A percentile compares a stretch with the other conserved stretches of the same genome.
phyloP scores from a whole-genome alignment of 2,113 vertebrate species.

The Cairina moschata region DNA sequence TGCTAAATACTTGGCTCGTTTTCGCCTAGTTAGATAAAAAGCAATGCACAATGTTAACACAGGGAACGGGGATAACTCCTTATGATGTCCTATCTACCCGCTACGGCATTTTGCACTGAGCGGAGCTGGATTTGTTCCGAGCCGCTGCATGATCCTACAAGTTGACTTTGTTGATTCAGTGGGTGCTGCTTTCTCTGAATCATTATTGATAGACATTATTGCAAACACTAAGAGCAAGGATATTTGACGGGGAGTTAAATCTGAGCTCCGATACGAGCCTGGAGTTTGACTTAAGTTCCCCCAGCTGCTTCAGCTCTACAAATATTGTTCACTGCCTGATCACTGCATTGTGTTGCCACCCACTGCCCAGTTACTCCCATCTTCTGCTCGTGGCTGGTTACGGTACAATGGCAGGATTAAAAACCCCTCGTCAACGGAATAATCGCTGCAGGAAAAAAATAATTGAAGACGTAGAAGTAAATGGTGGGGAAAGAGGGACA shows the following conservation, averaged over 20 bases:
- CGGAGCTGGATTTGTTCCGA: background rate
- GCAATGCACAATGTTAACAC: background rate
- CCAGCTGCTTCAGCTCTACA: background rate
- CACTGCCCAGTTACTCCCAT: background rate
- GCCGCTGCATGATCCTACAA: background rate
- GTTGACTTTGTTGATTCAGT: background rate
- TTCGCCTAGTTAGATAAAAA: background rate
- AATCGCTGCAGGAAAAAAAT: background rate
- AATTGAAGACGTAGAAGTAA: background rate
- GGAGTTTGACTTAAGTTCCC: background rate
- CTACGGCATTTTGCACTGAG: background rate
- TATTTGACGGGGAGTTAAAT: background rate
- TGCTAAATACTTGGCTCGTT: background rate
- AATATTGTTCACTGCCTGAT: background rate
- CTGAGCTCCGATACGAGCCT: background rate
- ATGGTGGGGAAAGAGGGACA: background rate
- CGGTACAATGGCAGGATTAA: background rate
- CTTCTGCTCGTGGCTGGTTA: background rate
- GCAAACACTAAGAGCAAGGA: slow-evolving; percentile 10
- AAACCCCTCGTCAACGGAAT: background rate
- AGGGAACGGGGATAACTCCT: background rate
- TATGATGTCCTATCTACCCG: background rate
- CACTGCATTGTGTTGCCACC: background rate
- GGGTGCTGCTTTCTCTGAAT: slow-evolving; percentile 38
- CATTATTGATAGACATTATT: background rate